Evolutionary conservation across 1,140 invertebrate species (phyloP), one percentile per base, ranked within the genome.

Genomic region (Marisa cornuarietis): DNA sequence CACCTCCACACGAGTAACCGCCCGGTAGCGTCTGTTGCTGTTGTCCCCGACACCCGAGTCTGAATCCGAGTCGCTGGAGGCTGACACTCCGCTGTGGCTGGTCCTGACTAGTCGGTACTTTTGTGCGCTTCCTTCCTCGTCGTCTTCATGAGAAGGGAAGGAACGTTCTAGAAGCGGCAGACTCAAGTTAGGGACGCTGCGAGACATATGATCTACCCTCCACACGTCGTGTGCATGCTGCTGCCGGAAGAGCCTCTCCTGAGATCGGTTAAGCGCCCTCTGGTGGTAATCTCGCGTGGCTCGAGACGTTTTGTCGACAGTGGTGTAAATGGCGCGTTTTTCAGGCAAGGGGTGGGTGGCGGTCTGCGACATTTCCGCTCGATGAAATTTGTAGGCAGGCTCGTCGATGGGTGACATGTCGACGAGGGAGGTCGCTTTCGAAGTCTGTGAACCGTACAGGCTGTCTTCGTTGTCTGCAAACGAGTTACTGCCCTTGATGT

Each of bases 371-470:
- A 58, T 18, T 61, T 58, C 54, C 18, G 52, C 76, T 11, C 78
- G 69, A 65, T 76, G 26, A 3, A 80, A 62, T 42, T 66, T 75
- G 69, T 76, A 80, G 20, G 69, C 66, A 31, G 31, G 79, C 31
- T 68, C 75, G 54, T 80, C 79, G 20, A 62, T 76, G 14, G 79
- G 79, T 0, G 79, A 76, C 22, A 54, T 63, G 58, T 72, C 78
- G 16, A 58, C 79, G 11, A 24, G 73, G 10, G 79, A 80, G 4
- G 79, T 80, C 6, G 73, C 69, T 63, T 76, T 80, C 11, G 79
- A 80, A 16, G 79, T 76, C 58, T 80, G 72, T 9, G 79, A 80
- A 20, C 79, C 79, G 65, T 81, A 81, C 71, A 66, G 71, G 63
- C 80, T 81, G 65, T 81, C 80, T 8, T 65, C 80, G 18, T 65